Base-by-base conservation (phyloP, 2,113 vertebrate species). In the Cricetomys ansorgei region DNA sequence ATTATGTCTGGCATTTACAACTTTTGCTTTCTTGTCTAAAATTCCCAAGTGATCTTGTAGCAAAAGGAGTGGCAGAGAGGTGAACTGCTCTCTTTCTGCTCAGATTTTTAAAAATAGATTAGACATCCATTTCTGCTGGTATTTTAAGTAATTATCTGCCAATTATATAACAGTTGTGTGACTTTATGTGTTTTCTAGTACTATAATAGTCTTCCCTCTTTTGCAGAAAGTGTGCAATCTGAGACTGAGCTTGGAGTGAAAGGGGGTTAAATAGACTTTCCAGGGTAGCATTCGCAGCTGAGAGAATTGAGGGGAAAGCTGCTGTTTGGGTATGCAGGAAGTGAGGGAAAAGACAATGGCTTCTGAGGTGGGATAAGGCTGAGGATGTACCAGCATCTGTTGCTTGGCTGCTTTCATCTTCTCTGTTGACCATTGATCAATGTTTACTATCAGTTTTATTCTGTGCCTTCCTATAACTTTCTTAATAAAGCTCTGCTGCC, bases 41-140 rank as follows among this genome's bases (percentile, higher is more conserved):
- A 50, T 83, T 70, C 15, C 25, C 37, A 70, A 72, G 3, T 93
- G 55, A 91, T 57, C 80, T 80, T 79, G 16, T 84, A 86, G 11
- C 72, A 76, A 15, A 31, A 77, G 23, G 50, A 37, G n/a, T 45
- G 37, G 3, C 2, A 34, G 62, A 89, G 19, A 25, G 27, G 31
- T 75, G 17, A 84, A 75, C 34, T 83, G 53, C 29, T n/a, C 50
- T 91, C n/a, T 72, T 5, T 91, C 53, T 94, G 43, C 70, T 84
- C 50, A 37, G 55, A 84, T 85, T 84, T 97, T 97, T 55, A 92
- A 80, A 83, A 96, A 62, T 64, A 89, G 43, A 92, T 90, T 27
- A 69, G 55, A 94, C 50, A 62, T 29, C 67, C 67, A 81, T 93
- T 13, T 96, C 48, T 70, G 43, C 65, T 88, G 45, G 21, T 85